A percentile compares a stretch with the other conserved stretches of the same genome.
These are phyloP conservation scores for Heliconius cydno DNA, from an alignment of 2,888 invertebrate species.

Conservation along the genomic window DNA sequence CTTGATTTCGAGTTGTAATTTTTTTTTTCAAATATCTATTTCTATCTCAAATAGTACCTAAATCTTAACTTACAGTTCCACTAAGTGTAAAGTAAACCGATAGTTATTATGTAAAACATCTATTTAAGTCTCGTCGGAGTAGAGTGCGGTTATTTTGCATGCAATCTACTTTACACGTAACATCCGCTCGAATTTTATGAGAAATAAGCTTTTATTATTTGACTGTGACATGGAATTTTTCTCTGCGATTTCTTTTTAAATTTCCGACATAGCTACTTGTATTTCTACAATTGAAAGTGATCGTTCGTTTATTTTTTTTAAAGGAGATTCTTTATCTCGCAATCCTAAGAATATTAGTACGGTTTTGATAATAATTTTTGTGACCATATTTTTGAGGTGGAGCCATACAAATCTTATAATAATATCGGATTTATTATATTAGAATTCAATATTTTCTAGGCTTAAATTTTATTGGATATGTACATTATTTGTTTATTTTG, in stretches of 20 bases:
- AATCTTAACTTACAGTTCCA: constrained; percentile 9
- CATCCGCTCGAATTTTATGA: constrained; percentile 49
- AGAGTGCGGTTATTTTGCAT: constrained; percentile 57
- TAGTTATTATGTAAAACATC: constrained; percentile 53
- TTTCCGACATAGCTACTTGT: background rate
- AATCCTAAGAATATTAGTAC: no score
- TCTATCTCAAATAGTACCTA: background rate
- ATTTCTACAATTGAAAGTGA: background rate
- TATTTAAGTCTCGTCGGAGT: constrained; percentile 55
- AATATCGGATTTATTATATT: no score
- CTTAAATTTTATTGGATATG: no score
- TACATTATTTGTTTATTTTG: no score
- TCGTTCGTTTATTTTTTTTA: background rate
- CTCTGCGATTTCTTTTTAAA: constrained; percentile 12
- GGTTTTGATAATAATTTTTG: no score
- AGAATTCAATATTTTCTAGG: no score
- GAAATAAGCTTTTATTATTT: constrained; percentile 27
- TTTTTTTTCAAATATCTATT: background rate
- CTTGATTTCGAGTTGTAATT: background rate
- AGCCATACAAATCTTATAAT: no score
- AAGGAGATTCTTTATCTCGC: no score
- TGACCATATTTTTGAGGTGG: no score
- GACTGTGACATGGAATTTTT: constrained; percentile 22
- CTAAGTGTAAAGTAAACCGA: constrained; percentile 42
- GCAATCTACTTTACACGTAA: constrained; percentile 56